Evolutionary conservation across 2,797 vertebrate genomes (phyloP).

Genomic region (Mormyrus hasselquistii): DNA sequence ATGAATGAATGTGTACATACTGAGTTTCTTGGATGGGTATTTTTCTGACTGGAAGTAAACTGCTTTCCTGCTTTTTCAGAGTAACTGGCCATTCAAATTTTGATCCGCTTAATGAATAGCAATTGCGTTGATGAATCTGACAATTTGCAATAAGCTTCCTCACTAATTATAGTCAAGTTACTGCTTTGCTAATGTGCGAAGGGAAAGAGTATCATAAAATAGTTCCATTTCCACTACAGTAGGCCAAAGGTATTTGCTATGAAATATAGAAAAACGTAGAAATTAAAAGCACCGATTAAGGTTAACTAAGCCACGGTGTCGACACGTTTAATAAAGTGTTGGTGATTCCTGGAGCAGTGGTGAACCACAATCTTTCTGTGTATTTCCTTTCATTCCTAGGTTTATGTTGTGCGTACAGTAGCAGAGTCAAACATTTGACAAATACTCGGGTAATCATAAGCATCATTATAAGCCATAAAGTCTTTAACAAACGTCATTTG

Average conservation of each 20-base stretch:
- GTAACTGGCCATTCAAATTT: neutral
- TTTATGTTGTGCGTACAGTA: neutral
- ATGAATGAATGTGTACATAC: neutral
- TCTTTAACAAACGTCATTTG: neutral
- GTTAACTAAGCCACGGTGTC: neutral
- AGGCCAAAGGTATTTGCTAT: neutral
- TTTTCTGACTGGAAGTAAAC: conserved; percentile 10
- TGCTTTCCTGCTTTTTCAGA: neutral
- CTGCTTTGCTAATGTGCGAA: neutral
- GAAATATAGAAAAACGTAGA: neutral
- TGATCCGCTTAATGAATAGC: neutral
- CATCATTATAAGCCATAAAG: neutral
- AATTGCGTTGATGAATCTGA: neutral
- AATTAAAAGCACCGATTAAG: neutral
- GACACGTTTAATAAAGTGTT: neutral
- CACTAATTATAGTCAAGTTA: neutral
- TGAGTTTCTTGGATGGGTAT: neutral
- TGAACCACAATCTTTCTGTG: neutral
- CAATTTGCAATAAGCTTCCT: neutral
- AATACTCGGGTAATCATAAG: neutral
- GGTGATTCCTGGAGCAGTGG: neutral
- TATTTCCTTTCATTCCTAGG: neutral
- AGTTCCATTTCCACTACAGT: neutral
- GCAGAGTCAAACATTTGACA: neutral
- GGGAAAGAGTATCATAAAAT: neutral